Conservation (phyloP, 2,113 vertebrate species). For the Oncorhynchus clarkii region DNA sequence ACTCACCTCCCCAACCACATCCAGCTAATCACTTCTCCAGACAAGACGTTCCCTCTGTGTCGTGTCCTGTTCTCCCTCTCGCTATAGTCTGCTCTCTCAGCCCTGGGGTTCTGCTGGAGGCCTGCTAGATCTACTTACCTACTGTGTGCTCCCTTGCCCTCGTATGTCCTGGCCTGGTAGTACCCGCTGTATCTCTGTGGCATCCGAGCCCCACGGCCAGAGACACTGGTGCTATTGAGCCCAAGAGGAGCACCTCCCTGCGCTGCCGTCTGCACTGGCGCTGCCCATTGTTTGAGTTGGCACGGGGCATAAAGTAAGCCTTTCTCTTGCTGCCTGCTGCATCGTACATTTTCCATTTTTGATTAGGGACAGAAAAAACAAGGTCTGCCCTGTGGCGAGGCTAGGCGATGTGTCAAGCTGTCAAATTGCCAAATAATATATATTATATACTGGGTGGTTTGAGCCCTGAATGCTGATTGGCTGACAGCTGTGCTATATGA, state of each 20-base stretch:
- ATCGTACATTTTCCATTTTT: constrained; percentile 29
- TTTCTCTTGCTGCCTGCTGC: constrained; percentile 38
- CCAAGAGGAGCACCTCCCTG: constrained; percentile 41
- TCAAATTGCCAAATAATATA: constrained; percentile 2
- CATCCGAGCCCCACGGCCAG: constrained; percentile 30
- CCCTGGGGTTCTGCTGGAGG: constrained; percentile 1
- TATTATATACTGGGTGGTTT: not conserved
- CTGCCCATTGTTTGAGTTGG: constrained; percentile 63
- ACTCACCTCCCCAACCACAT: constrained; percentile 36
- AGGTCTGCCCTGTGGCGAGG: constrained; percentile 3
- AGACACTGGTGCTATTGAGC: constrained; percentile 57
- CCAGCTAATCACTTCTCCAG: constrained; percentile 40
- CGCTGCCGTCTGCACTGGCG: constrained; percentile 40
- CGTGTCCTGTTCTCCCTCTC: not conserved
- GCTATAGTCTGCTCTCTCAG: constrained; percentile 19
- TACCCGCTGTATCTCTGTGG: constrained; percentile 29
- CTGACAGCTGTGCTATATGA: too few species aligned
- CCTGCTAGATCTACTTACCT: not conserved
- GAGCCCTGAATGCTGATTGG: too few species aligned
- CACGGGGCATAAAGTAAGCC: constrained; percentile 43
- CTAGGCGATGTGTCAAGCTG: constrained; percentile 19
- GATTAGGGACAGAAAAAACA: constrained; percentile 24
- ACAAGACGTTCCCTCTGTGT: not conserved
- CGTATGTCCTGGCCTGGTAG: constrained; percentile 4
- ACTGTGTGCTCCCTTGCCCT: constrained; percentile 14